phyloP scores from a whole-genome alignment of 2,797 vertebrate species.

The Dryobates pubescens region DNA sequence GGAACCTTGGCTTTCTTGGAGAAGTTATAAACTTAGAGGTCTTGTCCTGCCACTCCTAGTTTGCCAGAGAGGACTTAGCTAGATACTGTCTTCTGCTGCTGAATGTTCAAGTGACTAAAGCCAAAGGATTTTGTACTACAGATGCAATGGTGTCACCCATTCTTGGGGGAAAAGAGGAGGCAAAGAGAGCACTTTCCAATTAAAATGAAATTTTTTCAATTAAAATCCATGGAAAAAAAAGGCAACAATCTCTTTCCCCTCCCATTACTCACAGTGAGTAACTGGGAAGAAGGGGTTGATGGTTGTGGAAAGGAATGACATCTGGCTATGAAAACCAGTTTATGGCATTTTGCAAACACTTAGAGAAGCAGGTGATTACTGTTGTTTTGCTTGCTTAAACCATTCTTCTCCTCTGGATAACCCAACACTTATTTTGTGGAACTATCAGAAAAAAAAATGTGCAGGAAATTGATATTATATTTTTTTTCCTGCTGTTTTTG shows the following conservation, averaged over 20 bases:
- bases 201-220: background rate
- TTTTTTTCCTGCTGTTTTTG: slow-evolving; percentile 45
- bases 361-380: slow-evolving; percentile 61
- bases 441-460: slow-evolving; percentile 37
- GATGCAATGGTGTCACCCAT: background rate
- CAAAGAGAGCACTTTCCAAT: background rate
- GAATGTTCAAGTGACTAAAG: background rate
- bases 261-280: slow-evolving; percentile 56
- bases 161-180: background rate
- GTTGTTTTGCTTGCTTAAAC: slow-evolving; percentile 61
- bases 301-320: slow-evolving; percentile 50
- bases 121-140: background rate
- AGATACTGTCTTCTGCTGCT: background rate
- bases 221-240: background rate
- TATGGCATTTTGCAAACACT: slow-evolving; percentile 52
- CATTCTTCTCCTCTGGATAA: slow-evolving; percentile 50
- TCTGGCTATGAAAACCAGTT: slow-evolving; percentile 21
- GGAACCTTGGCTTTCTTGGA: background rate
- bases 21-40: background rate
- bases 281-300: slow-evolving; percentile 50
- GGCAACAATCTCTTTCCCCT: background rate
- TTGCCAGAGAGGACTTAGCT: background rate
- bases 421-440: background rate
- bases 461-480: slow-evolving; percentile 54
- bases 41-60: background rate